Evolutionary conservation across 2,797 vertebrate genomes (phyloP), one percentile per base, ranked within the genome.

Genomic region (Craterocephalus amniculus): DNA sequence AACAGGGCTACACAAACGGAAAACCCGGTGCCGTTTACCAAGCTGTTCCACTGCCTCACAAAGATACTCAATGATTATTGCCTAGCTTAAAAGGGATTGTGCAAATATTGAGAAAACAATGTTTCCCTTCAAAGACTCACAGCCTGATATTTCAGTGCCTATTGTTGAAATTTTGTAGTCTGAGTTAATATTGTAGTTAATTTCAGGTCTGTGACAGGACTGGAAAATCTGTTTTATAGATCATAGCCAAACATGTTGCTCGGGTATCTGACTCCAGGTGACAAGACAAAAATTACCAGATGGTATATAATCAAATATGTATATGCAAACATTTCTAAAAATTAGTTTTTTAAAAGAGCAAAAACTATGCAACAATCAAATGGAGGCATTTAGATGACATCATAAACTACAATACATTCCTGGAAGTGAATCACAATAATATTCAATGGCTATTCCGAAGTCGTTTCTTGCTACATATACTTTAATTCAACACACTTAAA

Each of bases 61-160:
- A 52, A 74, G 57, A 65, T 67, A 86, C 85, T 76, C 80, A 70
- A 82, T 52, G 56, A 87, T 72, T 67, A 88, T 63, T 57, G 66
- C 74, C 27, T 80, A 76, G 80, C 75, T 81, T 63, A 86, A 86
- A 83, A 67, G 80, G 78, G 83, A 83, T 70, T 63, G 71, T 79
- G 69, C 48, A 75, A 75, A 64, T 63, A 59, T 26, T 58, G n/a
- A 70, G 72, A 31, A 34, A 70, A 79, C 52, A 43, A 40, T 11
- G 7, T 45, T 27, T 61, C 22, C 35, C 29, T 72, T 61, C 29
- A 67, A 38, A 48, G 26, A 3, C 55, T 67, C 60, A 55, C 45
- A 32, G n/a, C 31, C 45, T 45, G 22, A 70, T 56, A 66, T 76
- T 76, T 57, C 45, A 61, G 65, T 40, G 49, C 24, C 22, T 3